phyloP scores from a whole-genome alignment of 2,113 vertebrate genomes.

The Hepsetus odoe region DNA sequence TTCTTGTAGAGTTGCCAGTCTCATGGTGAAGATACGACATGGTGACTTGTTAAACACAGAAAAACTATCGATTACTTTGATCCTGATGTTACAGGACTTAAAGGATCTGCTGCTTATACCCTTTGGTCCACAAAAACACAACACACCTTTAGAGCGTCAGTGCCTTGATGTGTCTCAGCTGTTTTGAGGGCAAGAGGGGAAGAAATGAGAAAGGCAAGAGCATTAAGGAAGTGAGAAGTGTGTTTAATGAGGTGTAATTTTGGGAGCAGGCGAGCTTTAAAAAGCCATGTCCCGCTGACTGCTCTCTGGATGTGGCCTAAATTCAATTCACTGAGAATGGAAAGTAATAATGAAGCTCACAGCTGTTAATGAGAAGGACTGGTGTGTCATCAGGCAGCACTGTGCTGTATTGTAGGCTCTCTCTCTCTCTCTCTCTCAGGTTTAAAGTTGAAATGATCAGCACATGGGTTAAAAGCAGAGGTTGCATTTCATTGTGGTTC shows the following conservation, averaged over 20 bases:
- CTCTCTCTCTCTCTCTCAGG: not conserved
- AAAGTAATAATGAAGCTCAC: slow-evolving; percentile 42
- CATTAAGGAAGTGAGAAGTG: slow-evolving; percentile 8
- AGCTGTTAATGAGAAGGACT: slow-evolving; percentile 39
- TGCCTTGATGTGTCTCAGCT: slow-evolving; percentile 51
- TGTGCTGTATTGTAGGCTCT: not conserved
- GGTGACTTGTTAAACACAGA: too few species aligned
- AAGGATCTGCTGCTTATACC: too few species aligned
- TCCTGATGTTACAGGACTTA: too few species aligned
- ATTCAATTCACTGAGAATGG: slow-evolving; percentile 45
- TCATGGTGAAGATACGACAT: too few species aligned
- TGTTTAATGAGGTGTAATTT: slow-evolving; percentile 50
- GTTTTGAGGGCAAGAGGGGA: slow-evolving; percentile 19
- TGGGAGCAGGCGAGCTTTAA: not conserved
- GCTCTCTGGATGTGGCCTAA: slow-evolving; percentile 38
- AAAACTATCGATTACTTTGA: too few species aligned
- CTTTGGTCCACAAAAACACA: too few species aligned
- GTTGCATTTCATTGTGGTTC: not conserved
- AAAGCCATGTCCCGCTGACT: slow-evolving; percentile 20
- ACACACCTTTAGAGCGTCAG: too few species aligned
- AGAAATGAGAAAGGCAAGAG: slow-evolving; percentile 38
- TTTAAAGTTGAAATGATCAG: not conserved
- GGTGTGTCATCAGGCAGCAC: not conserved
- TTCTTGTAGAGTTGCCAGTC: too few species aligned
- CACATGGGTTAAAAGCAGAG: not conserved